Conservation (phyloP, 2,797 vertebrate genomes). For the Oreochromis mossambicus region DNA sequence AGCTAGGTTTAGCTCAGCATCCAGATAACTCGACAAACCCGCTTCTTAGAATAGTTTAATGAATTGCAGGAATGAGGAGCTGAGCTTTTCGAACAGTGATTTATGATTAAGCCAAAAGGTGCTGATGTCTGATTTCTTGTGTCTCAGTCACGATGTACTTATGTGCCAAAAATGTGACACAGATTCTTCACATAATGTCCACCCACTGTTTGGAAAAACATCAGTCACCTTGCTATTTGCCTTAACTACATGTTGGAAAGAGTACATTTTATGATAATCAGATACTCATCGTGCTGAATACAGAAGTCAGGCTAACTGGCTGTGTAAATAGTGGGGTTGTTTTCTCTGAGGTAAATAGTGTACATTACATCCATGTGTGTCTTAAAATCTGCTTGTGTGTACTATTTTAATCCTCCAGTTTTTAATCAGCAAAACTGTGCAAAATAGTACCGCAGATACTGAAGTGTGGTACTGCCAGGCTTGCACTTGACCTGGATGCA, state of each 20-base stretch:
- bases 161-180: neutral
- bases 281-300: neutral
- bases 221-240: neutral
- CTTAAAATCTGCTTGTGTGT: neutral
- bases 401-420: neutral
- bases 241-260: neutral
- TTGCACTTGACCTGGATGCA: neutral
- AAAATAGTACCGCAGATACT: neutral
- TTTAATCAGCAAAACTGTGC: neutral
- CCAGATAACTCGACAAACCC: neutral
- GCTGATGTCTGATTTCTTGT: neutral
- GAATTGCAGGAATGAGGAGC: neutral
- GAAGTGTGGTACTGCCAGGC: neutral
- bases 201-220: neutral
- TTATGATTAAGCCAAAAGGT: neutral
- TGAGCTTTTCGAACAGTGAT: neutral
- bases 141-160: neutral
- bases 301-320: neutral
- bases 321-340: neutral
- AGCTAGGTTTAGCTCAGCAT: neutral
- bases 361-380: fast-evolving
- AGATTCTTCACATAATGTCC: neutral
- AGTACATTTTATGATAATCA: neutral
- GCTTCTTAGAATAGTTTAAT: neutral
- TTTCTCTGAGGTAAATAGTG: neutral